Conservation (phyloP, 1,140 invertebrate species). For the Heliconius eleuchia region DNA sequence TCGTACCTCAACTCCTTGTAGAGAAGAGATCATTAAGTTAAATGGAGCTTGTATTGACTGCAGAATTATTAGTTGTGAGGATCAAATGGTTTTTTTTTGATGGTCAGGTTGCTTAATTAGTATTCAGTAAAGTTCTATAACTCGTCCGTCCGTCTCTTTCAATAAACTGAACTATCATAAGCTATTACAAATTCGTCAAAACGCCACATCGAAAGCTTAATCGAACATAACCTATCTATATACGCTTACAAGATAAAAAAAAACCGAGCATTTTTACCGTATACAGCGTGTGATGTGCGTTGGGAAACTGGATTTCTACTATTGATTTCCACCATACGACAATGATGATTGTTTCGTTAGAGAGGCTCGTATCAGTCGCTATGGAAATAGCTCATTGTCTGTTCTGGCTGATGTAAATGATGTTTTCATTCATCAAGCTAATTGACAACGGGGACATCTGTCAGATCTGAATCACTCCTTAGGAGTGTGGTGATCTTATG, state of each 20-base stretch:
- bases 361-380: constrained; percentile 56
- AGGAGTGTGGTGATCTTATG: constrained; percentile 64
- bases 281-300: constrained; percentile 55
- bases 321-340: constrained; percentile 69
- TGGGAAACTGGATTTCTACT: constrained; percentile 76
- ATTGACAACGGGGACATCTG: constrained; percentile 71
- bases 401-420: constrained; percentile 59
- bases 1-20: constrained; percentile 54
- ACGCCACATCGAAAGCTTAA: constrained; percentile 61
- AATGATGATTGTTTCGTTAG: constrained; percentile 66
- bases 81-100: constrained; percentile 47
- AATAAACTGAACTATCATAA: constrained; percentile 50
- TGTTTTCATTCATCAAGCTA: constrained; percentile 70
- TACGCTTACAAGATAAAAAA: constrained; percentile 40
- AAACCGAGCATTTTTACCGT: constrained; percentile 40
- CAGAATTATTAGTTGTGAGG: constrained; percentile 16
- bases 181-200: constrained; percentile 76
- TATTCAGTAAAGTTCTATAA: constrained; percentile 62
- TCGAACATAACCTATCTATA: constrained; percentile 30
- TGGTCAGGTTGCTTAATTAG: constrained; percentile 50
- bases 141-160: constrained; percentile 62
- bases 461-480: constrained; percentile 74
- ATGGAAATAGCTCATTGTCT: constrained; percentile 72
- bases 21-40: constrained; percentile 28
- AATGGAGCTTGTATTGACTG: constrained; percentile 28